phyloP scores from a whole-genome alignment of 1,140 invertebrate genomes.

The Hormaphis cornu region DNA sequence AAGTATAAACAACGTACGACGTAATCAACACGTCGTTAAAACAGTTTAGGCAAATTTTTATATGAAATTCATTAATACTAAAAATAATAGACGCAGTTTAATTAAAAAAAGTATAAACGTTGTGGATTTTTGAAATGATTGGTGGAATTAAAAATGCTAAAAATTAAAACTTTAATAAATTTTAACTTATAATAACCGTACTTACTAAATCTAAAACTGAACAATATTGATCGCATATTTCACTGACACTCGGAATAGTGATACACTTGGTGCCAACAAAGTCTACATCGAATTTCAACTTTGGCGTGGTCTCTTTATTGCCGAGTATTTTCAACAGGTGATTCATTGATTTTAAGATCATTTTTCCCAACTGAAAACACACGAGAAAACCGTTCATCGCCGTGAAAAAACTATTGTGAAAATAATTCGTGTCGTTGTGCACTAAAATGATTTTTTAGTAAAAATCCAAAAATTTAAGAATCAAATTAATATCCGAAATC shows the following conservation, averaged over 20 bases:
- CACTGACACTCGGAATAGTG: conserved; percentile 41
- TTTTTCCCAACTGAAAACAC: background rate
- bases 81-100: no score
- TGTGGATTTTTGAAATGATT: background rate
- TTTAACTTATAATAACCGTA: background rate
- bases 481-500: no score
- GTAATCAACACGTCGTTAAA: no score
- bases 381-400: background rate
- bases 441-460: no score
- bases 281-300: conserved; percentile 44
- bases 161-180: no score
- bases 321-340: conserved; percentile 45
- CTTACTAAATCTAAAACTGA: conserved; percentile 30
- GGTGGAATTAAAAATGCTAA: background rate
- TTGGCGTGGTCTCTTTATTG: conserved; percentile 44
- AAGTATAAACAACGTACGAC: no score
- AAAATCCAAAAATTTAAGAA: no score
- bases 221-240: conserved; percentile 38
- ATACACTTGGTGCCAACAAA: conserved; percentile 42
- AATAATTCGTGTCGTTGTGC: background rate
- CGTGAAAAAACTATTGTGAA: background rate
- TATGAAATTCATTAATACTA: no score
- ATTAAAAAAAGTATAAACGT: no score
- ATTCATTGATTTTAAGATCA: conserved; percentile 46
- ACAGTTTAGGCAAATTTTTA: no score